Conservation (phyloP, 2,888 invertebrate genomes). For the Platycheirus albimanus region DNA sequence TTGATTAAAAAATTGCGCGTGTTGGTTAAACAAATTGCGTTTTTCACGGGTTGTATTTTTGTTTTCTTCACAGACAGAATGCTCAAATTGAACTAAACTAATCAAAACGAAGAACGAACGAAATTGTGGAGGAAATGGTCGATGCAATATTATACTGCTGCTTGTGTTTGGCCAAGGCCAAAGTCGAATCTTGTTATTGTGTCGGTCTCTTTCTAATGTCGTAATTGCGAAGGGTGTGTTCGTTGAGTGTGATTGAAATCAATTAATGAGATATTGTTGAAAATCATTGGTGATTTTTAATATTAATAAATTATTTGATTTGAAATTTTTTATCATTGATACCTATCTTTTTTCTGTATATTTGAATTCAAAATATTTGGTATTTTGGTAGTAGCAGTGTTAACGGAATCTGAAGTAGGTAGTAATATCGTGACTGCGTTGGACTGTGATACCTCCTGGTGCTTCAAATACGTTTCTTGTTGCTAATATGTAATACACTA, state of each 20-base stretch:
- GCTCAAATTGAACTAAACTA: constrained; percentile 63
- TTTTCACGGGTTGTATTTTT: constrained; percentile 34
- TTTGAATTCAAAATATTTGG: too few relatives aligned
- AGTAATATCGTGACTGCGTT: too few relatives aligned
- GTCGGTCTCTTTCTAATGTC: constrained; percentile 37
- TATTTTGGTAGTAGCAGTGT: too few relatives aligned
- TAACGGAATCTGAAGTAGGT: too few relatives aligned
- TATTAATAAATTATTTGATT: too few relatives aligned
- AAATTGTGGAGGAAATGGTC: constrained; percentile 46
- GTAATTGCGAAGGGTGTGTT: not conserved
- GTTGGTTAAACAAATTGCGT: constrained; percentile 32
- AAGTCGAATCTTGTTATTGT: constrained; percentile 7
- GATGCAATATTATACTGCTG: constrained; percentile 28
- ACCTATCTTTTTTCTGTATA: too few relatives aligned
- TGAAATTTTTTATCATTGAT: too few relatives aligned
- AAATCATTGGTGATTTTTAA: too few relatives aligned
- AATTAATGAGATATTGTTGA: not conserved
- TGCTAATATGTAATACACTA: too few relatives aligned
- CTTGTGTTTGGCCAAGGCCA: constrained; percentile 38
- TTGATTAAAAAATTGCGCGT: constrained; percentile 54
- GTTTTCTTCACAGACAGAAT: constrained; percentile 54
- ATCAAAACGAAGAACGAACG: constrained; percentile 35
- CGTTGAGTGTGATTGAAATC: not conserved
- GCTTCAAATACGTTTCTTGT: too few relatives aligned
- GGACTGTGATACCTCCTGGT: too few relatives aligned